Conservation (phyloP, 2,113 vertebrate genomes). For the Vulpes ferrilata region DNA sequence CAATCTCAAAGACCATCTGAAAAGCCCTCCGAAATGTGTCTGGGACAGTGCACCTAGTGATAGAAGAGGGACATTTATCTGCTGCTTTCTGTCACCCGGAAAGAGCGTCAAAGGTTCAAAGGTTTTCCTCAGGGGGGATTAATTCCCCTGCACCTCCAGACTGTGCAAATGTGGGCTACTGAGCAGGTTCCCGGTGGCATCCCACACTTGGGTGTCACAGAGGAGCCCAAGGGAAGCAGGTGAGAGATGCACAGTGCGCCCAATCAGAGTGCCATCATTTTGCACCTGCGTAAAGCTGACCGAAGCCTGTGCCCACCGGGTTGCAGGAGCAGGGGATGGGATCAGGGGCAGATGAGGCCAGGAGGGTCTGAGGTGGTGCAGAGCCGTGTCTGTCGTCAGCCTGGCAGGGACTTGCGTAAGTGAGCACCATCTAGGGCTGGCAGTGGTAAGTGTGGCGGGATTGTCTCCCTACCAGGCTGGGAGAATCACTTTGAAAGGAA, state of each 20-base stretch:
- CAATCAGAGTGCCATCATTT: neutral
- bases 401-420: neutral
- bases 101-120: neutral
- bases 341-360: neutral
- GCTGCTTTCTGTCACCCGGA: neutral
- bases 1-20: neutral
- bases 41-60: neutral
- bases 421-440: neutral
- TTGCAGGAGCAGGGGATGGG: neutral
- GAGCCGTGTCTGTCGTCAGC: neutral
- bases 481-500: neutral
- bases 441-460: neutral
- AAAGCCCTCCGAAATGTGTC: neutral
- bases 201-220: neutral
- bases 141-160: neutral
- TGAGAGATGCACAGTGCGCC: neutral
- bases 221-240: neutral
- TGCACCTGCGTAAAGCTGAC: neutral
- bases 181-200: neutral
- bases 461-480: neutral
- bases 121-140: neutral
- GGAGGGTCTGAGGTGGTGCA: neutral
- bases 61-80: neutral
- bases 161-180: neutral
- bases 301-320: neutral